phyloP scores from a whole-genome alignment of 2,113 vertebrate genomes.

The Clinocottus analis region DNA sequence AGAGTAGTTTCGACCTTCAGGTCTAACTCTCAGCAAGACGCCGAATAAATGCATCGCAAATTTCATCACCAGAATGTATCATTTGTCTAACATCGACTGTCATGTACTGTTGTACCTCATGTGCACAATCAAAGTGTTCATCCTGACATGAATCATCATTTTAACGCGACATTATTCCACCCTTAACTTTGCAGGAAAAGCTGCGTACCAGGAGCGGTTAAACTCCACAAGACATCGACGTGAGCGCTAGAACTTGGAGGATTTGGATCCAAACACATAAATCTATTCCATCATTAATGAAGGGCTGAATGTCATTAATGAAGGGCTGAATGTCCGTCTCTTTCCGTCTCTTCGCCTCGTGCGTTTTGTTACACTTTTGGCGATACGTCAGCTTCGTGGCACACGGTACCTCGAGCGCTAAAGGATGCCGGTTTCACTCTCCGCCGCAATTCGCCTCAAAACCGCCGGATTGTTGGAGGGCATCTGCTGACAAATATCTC shows the following conservation, averaged over 20 bases:
- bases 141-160: constrained; percentile 7
- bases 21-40: not conserved
- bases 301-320: too few species aligned
- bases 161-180: not conserved
- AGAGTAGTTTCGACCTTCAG: not conserved
- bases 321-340: too few species aligned
- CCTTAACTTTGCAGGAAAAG: constrained; percentile 22
- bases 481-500: constrained; percentile 26
- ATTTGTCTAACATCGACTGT: not conserved
- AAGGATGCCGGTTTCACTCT: not conserved
- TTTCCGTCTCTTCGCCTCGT: not conserved
- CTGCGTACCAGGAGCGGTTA: constrained; percentile 30
- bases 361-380: not conserved
- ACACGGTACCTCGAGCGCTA: not conserved
- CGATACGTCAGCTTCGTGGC: constrained; percentile 9
- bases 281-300: constrained; percentile 61
- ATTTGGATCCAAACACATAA: constrained; percentile 61
- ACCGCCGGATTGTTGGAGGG: not conserved
- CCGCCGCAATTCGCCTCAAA: constrained; percentile 4
- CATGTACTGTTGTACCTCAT: not conserved
- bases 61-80: not conserved
- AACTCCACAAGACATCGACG: constrained; percentile 38
- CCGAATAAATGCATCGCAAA: too few species aligned
- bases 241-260: constrained; percentile 22
- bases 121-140: not conserved